A percentile compares a stretch with the other conserved stretches of the same genome.
These are phyloP conservation scores for Gambusia yucatana DNA, from an alignment of 2,797 vertebrate species.

Conservation along the genomic window DNA sequence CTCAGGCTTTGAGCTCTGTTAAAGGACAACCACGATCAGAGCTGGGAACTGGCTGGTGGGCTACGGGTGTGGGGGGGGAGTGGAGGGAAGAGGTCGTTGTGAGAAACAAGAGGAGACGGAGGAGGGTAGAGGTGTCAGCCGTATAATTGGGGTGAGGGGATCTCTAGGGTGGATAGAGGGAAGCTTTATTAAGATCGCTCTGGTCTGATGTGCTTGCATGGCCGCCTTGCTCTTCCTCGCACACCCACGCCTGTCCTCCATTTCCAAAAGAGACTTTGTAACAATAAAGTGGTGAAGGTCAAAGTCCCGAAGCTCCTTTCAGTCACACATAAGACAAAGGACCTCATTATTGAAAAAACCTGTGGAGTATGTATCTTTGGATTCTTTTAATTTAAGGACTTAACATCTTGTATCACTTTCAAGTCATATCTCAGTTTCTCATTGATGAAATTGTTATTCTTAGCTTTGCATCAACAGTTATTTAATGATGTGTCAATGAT, in stretches of 20 bases:
- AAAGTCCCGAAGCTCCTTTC: constrained; percentile 61
- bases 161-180: constrained; percentile 72
- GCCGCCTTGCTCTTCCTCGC: constrained; percentile 52
- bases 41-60: constrained; percentile 38
- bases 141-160: constrained; percentile 84
- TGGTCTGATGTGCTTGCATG: constrained; percentile 60
- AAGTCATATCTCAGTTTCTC: constrained; percentile 12
- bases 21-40: constrained; percentile 55
- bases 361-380: constrained; percentile 27
- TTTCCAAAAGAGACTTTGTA: constrained; percentile 64
- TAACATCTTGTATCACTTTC: constrained; percentile 22
- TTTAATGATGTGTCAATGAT: constrained; percentile 3
- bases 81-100: background rate
- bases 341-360: constrained; percentile 58
- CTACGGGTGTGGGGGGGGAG: background rate
- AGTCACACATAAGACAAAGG: constrained; percentile 62
- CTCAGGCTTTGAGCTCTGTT: constrained; percentile 44
- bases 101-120: constrained; percentile 57
- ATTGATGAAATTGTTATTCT: constrained; percentile 9
- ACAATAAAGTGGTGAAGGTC: constrained; percentile 73
- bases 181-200: constrained; percentile 80
- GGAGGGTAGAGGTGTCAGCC: constrained; percentile 71
- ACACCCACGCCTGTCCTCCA: constrained; percentile 61
- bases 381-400: constrained; percentile 20
- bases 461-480: constrained; percentile 4